phyloP scores from a whole-genome alignment of 2,113 vertebrate genomes.

The Oryzias melastigma region DNA sequence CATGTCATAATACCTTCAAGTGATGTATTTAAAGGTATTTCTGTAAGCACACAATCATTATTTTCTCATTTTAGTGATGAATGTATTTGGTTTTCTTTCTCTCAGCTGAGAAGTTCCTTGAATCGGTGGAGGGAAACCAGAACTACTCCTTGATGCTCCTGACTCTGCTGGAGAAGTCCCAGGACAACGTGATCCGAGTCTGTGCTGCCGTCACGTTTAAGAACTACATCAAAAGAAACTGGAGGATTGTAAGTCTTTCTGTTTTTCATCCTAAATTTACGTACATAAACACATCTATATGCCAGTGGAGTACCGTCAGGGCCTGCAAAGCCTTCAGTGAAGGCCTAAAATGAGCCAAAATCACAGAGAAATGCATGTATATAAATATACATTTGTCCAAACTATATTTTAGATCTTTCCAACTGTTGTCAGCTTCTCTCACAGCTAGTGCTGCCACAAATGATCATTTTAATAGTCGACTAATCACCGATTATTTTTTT shows the following conservation, averaged over 20 bases:
- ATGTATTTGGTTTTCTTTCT: background rate
- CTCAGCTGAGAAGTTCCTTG: constrained; percentile 95
- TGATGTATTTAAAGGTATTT: background rate
- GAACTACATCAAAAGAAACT: constrained; percentile 99
- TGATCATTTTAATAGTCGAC: background rate
- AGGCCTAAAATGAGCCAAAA: too few species aligned
- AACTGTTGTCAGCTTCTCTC: too few species aligned
- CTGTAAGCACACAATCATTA: background rate
- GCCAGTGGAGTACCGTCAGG: too few species aligned
- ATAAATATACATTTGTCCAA: too few species aligned
- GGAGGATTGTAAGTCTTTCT: constrained; percentile 90
- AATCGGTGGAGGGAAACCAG: constrained; percentile 94
- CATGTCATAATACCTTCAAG: background rate
- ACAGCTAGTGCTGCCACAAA: background rate
- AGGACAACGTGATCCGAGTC: constrained; percentile 95
- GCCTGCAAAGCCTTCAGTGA: too few species aligned
- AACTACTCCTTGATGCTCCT: constrained; percentile 94
- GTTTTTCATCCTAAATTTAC: background rate
- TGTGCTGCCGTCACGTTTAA: constrained; percentile 98
- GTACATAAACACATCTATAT: too few species aligned
- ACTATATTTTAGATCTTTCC: too few species aligned
- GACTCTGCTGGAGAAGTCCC: constrained; percentile 92
- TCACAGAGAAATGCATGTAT: too few species aligned
- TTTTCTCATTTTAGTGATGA: background rate
- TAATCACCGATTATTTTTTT: background rate